Base-by-base conservation (phyloP, 2,797 vertebrate genomes). In the Rhinophrynus dorsalis region DNA sequence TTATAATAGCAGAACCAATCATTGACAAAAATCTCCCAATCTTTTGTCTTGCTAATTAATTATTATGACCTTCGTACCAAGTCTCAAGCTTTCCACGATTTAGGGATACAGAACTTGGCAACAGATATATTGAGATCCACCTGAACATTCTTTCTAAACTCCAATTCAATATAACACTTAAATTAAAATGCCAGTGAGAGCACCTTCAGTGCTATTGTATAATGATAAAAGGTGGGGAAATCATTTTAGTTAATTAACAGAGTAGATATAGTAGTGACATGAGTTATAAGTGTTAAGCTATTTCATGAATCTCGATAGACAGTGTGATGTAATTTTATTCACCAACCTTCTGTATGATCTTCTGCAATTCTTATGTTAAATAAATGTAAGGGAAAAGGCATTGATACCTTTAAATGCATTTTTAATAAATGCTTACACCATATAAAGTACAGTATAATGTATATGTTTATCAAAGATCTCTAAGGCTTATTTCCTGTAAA, bases 101-200 rank as follows among this genome's bases (percentile, higher is more conserved):
- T 73, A 73, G 54, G 62, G 24, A 73, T 67, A 51, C 47, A 52
- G 47, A 45, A 67, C 45, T 67, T 73, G 70, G 70, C 70, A 66
- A 66, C 40, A 44, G 45, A 59, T 73, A 60, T 67, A 73, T 60
- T 51, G 45, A 73, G 55, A 73, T 40, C 20, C 33, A 66, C 70
- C 70, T 73, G 62, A 73, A 66, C 47, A 60, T 66, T 60, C 62
- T 60, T 66, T 48, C 47, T 54, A 73, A 64, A 73, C 37, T 66
- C 47, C 62, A 73, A 73, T 73, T 73, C 70, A 73, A 73, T 73
- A 73, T 73, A 73, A 66, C 70, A 73, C 70, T 73, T 73, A 73
- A 73, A 73, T 73, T 73, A 73, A 73, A 73, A 73, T 73, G 70
- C 70, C 70, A 73, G 38, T 20, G 20, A 50, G 62, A 73, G 70